Evolutionary conservation across 2,113 vertebrate genomes (phyloP).

Genomic region (Machaerirhynchus nigripectus): DNA sequence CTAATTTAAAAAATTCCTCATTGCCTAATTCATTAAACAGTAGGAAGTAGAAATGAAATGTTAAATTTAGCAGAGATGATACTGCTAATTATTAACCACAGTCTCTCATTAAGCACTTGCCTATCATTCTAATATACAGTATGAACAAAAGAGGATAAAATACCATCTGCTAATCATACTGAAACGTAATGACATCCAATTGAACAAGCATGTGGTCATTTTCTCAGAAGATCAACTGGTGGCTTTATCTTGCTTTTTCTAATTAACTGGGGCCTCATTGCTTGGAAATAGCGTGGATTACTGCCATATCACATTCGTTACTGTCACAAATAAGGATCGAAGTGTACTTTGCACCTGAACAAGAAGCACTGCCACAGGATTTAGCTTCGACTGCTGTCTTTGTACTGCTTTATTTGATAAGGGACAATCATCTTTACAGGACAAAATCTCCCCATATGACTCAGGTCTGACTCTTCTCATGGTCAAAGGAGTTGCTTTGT

Average conservation of each 20-base stretch:
- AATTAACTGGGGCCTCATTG: not conserved
- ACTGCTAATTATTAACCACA: conserved; percentile 43
- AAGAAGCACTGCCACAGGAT: not conserved
- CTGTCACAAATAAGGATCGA: not conserved
- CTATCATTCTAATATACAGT: not conserved
- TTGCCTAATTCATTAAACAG: conserved; percentile 28
- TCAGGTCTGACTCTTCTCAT: not conserved
- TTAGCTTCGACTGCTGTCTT: not conserved
- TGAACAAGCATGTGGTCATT: not conserved
- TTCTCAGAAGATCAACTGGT: not conserved
- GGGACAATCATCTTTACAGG: not conserved
- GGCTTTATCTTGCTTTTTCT: not conserved
- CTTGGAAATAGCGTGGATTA: not conserved
- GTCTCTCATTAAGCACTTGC: conserved; percentile 23
- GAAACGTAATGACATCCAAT: not conserved
- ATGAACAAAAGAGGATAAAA: conserved; percentile 18
- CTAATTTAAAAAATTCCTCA: conserved; percentile 6
- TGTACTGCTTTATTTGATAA: not conserved
- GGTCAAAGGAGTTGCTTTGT: not conserved
- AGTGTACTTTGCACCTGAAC: not conserved
- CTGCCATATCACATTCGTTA: not conserved
- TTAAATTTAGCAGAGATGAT: conserved; percentile 52
- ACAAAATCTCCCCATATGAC: not conserved
- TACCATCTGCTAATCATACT: not conserved
- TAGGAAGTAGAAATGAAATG: conserved; percentile 35